Base-by-base conservation (phyloP, 2,888 invertebrate genomes). In the Leptopilina myrica region DNA sequence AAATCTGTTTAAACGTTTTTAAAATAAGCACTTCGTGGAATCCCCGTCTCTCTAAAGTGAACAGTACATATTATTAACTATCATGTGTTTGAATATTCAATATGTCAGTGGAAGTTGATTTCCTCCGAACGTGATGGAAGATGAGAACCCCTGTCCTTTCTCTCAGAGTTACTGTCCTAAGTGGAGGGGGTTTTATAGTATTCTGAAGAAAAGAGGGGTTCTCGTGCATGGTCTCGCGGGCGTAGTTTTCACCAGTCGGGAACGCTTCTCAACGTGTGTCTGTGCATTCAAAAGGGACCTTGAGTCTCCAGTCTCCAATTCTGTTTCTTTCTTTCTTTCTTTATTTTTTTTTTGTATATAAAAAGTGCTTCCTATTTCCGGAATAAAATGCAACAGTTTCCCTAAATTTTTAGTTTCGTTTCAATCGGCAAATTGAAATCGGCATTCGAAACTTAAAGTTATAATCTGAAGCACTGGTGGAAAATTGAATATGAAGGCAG, bases 111-210 rank as follows among this genome's bases (percentile, higher is more conserved):
- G 75, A 75, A 81, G 80, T 77, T 78, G 78, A 80, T 46, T 69
- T 69, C 33, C 73, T 26, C 14, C 33, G 1, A 65, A 78, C 33
- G 33, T 33, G 33, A 5, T 64, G 59, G 78, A 76, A 82, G 53
- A 79, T 89, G 90, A 90, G 90, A 88, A 86, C 88, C 90, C 77
- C 90, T 90, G 89, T 84, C 90, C 90, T 90, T 90, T 90, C 90
- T 90, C 90, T 90, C 87, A 83, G 83, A 85, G 81, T 79, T 80
- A 78, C 64, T 14, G 78, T 67, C 67, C n/a, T 69, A 67, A 78
- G 67, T 82, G 82, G 82, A 80, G 87, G 49, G 49, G 49, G 11
- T 49, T 20, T 75, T 64, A 78, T 76, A 77, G 78, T 78, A 67
- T 15, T 76, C 69, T 20, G 81, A 64, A 80, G 83, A 56, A 40